phyloP scores from a whole-genome alignment of 2,797 vertebrate genomes.

The Sternotherus odoratus region DNA sequence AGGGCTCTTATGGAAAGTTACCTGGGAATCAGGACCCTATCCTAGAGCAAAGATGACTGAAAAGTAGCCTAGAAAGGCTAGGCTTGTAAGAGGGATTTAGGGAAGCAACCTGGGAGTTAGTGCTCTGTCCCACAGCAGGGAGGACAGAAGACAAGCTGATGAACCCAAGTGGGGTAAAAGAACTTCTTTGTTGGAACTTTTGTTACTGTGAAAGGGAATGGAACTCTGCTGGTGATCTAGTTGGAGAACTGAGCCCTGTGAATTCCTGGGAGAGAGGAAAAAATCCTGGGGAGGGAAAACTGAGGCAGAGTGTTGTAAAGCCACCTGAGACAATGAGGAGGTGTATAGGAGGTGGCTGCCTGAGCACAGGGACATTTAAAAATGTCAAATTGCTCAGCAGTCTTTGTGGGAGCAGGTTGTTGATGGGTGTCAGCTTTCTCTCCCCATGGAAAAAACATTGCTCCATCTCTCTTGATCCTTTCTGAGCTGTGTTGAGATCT shows the following conservation, averaged over 20 bases:
- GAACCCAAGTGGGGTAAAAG: background rate
- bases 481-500: background rate
- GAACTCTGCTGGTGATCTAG: background rate
- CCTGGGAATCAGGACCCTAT: background rate
- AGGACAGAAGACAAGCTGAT: background rate
- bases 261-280: background rate
- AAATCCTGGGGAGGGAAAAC: background rate
- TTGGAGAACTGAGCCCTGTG: background rate
- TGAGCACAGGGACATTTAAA: background rate
- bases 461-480: background rate
- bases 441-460: background rate
- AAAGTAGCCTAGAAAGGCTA: background rate
- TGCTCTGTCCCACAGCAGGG: background rate
- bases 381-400: background rate
- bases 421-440: fast-evolving
- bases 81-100: background rate
- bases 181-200: background rate
- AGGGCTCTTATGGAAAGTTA: background rate
- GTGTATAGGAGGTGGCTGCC: background rate
- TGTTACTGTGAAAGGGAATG: background rate
- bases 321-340: background rate
- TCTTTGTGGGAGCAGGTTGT: background rate
- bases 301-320: background rate
- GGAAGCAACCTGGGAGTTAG: background rate
- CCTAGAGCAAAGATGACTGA: background rate